phyloP scores from a whole-genome alignment of 1,140 invertebrate genomes.

The Rhopalosiphum maidis region DNA sequence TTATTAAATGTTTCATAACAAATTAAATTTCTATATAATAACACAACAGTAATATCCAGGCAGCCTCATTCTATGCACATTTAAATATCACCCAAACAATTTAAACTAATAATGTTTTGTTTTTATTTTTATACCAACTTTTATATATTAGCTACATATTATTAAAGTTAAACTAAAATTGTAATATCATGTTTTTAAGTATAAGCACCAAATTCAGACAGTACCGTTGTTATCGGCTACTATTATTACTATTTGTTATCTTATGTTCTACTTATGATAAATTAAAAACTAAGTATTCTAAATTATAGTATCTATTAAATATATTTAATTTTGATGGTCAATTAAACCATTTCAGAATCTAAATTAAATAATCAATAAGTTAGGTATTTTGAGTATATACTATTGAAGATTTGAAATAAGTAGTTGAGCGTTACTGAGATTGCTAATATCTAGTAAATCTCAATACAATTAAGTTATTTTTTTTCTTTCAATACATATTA shows the following conservation, averaged over 20 bases:
- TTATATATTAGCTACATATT: constrained; percentile 4
- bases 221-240: constrained; percentile 30
- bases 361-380: not conserved
- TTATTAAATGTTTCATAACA: constrained; percentile 54
- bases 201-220: constrained; percentile 56
- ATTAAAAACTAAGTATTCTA: constrained; percentile 35
- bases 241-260: constrained; percentile 11
- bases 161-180: not conserved
- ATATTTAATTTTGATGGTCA: not conserved
- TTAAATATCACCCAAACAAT: constrained; percentile 52
- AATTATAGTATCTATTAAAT: not conserved
- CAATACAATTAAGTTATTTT: constrained; percentile 32
- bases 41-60: constrained; percentile 50
- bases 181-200: constrained; percentile 44
- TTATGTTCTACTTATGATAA: constrained; percentile 1
- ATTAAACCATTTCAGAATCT: not conserved
- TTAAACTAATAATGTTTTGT: not conserved
- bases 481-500: not conserved
- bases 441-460: constrained; percentile 6
- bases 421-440: constrained; percentile 38
- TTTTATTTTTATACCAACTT: not conserved
- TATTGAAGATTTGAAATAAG: not conserved
- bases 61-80: constrained; percentile 15
- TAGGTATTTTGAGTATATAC: not conserved
- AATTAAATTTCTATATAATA: constrained; percentile 52